These are phyloP conservation scores for Struthidea cinerea DNA, from an alignment of 2,113 vertebrate genomes.

Conservation along the genomic window DNA sequence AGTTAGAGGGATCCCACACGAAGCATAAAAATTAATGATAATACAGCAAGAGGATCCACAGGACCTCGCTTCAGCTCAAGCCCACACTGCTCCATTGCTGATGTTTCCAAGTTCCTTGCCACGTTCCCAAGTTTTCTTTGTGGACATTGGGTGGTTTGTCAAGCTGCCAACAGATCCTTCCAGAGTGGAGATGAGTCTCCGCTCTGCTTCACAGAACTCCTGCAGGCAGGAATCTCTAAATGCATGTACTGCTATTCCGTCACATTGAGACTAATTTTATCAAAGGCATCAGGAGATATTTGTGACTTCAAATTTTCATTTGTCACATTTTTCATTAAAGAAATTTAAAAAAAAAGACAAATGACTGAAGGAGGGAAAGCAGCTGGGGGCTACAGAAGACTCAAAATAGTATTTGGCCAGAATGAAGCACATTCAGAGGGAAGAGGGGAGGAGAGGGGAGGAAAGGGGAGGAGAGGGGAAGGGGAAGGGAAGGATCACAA, in stretches of 20 bases:
- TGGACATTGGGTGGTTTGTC: neutral
- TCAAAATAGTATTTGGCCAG: neutral
- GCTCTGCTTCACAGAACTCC: neutral
- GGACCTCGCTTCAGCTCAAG: neutral
- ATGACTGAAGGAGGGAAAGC: neutral
- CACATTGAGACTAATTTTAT: neutral
- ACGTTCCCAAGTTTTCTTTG: neutral
- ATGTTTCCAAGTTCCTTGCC: neutral
- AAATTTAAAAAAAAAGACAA: neutral
- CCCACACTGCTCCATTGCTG: neutral
- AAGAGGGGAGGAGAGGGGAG: too few species aligned
- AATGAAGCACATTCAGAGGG: neutral
- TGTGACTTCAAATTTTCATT: neutral
- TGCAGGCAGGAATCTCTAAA: neutral
- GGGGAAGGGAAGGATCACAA: neutral
- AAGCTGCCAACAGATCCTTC: neutral
- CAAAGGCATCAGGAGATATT: neutral
- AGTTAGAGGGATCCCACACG: neutral
- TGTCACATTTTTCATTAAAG: neutral
- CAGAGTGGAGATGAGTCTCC: neutral
- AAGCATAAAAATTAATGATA: neutral
- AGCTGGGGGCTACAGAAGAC: rapidly evolving
- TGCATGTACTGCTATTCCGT: neutral
- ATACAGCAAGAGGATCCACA: neutral
- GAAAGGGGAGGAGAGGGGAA: too few species aligned